A percentile compares a stretch with the other conserved stretches of the same genome.
Evolutionary conservation across 1,140 invertebrate species (phyloP).

Genomic region (Metaphire vulgaris): DNA sequence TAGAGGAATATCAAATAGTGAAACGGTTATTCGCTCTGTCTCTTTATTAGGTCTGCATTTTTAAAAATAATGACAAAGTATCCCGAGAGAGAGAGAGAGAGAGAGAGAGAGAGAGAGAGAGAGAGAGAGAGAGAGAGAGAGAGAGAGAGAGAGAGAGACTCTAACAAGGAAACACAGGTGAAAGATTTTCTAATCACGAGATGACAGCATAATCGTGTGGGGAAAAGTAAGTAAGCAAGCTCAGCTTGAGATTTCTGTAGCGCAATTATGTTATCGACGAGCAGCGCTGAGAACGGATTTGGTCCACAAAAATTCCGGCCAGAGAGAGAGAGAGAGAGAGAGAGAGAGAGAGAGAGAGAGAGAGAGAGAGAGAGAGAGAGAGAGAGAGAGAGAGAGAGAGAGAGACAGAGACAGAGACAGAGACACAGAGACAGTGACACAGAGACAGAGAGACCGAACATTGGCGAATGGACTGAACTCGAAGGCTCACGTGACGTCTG

Average conservation of each 20-base stretch:
- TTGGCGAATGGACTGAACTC: background rate
- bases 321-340: no score
- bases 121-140: slow-evolving; percentile 1
- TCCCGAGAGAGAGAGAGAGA: slow-evolving; percentile 11
- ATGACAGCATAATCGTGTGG: background rate
- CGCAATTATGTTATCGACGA: no score
- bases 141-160: background rate
- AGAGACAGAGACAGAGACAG: background rate
- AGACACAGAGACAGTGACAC: background rate
- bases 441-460: slow-evolving; percentile 7
- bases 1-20: no score
- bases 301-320: no score
- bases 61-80: no score
- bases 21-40: no score
- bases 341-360: background rate
- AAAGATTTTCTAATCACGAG: background rate
- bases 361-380: background rate
- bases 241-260: no score
- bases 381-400: background rate
- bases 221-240: no score
- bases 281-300: no score
- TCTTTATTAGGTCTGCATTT: no score
- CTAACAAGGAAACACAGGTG: background rate
- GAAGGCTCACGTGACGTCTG: background rate
- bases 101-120: slow-evolving; percentile 9